Evolutionary conservation across 1,140 invertebrate species (phyloP).

Genomic region (Lerema accius): DNA sequence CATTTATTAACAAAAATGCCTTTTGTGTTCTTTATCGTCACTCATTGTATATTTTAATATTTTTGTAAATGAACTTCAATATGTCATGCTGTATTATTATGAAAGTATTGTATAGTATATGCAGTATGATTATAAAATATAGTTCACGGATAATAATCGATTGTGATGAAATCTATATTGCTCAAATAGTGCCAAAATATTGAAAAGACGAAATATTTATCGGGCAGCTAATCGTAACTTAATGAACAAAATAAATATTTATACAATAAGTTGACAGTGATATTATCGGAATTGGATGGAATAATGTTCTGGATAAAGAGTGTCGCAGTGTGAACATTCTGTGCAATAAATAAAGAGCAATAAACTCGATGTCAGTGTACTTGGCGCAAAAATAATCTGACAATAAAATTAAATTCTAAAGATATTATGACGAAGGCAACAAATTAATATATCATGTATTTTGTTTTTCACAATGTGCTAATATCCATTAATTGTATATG

Average conservation of each 20-base stretch:
- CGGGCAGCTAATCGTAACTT: slow-evolving; percentile 37
- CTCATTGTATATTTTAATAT: not conserved
- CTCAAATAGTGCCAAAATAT: slow-evolving; percentile 37
- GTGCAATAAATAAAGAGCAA: slow-evolving; percentile 1
- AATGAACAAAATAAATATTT: slow-evolving; percentile 10
- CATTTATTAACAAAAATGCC: not conserved
- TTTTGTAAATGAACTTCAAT: no score
- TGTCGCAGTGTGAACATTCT: not conserved
- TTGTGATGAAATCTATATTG: slow-evolving; percentile 24
- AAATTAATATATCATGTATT: not conserved
- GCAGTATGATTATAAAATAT: no score
- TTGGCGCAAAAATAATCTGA: slow-evolving; percentile 6
- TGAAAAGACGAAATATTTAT: not conserved
- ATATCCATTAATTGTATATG: not conserved
- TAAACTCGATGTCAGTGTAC: slow-evolving; percentile 10
- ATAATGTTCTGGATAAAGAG: not conserved
- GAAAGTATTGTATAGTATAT: no score
- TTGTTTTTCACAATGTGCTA: slow-evolving; percentile 6
- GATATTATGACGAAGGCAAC: not conserved
- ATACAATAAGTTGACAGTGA: no score
- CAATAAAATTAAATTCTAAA: slow-evolving; percentile 13
- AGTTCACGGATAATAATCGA: no score
- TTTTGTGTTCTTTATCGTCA: not conserved
- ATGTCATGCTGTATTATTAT: no score
- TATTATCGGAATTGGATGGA: no score